A percentile compares a stretch with the other conserved stretches of the same genome.
These are phyloP conservation scores for Pegoplata infirma DNA, from an alignment of 2,888 invertebrate species.

Conservation along the genomic window DNA sequence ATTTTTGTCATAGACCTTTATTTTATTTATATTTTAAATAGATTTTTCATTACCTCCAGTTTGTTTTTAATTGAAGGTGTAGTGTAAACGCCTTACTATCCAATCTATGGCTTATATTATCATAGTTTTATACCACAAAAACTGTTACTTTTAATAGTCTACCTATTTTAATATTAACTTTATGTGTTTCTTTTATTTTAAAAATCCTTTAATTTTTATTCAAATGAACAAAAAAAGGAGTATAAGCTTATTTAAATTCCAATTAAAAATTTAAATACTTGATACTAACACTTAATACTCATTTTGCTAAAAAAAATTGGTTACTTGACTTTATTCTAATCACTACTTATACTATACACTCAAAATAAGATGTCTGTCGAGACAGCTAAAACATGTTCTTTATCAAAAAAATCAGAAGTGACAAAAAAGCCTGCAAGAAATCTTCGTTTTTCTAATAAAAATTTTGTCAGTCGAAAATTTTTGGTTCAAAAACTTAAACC, in stretches of 20 bases:
- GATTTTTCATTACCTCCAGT: too few species aligned
- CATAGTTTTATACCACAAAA: conserved; percentile 5
- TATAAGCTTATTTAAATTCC: conserved; percentile 34
- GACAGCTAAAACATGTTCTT: too few species aligned
- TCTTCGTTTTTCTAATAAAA: too few species aligned
- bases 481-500: too few species aligned
- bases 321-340: conserved; percentile 1
- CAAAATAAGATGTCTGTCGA: too few species aligned
- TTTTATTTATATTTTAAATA: too few species aligned
- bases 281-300: not conserved
- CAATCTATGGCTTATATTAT: conserved; percentile 23
- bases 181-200: not conserved
- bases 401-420: too few species aligned
- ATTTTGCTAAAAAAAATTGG: too few species aligned
- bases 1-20: too few species aligned
- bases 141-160: conserved; percentile 19
- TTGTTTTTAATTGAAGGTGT: too few species aligned
- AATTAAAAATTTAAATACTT: conserved; percentile 43
- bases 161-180: not conserved
- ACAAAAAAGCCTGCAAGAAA: too few species aligned
- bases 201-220: conserved; percentile 30
- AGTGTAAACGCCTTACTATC: not conserved
- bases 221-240: conserved; percentile 1
- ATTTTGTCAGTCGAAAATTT: too few species aligned
- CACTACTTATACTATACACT: conserved; percentile 7